Conservation (phyloP, 2,888 invertebrate species). For the Pyrochroa serraticornis region DNA sequence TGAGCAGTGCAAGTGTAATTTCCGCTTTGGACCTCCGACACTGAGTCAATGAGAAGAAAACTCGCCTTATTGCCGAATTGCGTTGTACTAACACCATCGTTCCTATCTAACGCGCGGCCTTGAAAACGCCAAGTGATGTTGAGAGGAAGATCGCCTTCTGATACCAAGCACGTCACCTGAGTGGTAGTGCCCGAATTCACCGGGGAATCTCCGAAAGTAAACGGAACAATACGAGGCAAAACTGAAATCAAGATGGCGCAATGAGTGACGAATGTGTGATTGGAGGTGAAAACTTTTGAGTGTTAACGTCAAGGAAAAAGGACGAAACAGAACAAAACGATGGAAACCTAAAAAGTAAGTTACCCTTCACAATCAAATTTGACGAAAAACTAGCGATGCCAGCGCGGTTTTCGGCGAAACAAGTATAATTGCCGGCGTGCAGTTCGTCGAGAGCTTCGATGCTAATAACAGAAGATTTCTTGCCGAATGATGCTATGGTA, state of each 20-base stretch:
- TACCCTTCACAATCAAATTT: constrained; percentile 57
- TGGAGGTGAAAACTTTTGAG: constrained; percentile 55
- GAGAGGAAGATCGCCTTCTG: constrained; percentile 65
- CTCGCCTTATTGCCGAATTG: constrained; percentile 60
- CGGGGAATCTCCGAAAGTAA: constrained; percentile 77
- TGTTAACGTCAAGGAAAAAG: constrained; percentile 77
- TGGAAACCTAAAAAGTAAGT: constrained; percentile 11
- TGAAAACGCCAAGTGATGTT: constrained; percentile 64
- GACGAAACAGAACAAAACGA: constrained; percentile 58
- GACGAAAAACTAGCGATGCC: constrained; percentile 60
- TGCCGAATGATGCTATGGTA: constrained; percentile 66
- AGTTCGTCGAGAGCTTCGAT: constrained; percentile 61
- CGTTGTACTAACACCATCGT: constrained; percentile 50
- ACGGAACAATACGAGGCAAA: constrained; percentile 80
- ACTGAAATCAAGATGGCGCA: constrained; percentile 65
- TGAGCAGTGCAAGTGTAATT: constrained; percentile 57
- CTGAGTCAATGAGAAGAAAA: constrained; percentile 55
- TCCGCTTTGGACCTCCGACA: constrained; percentile 53
- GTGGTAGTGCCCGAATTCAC: constrained; percentile 80
- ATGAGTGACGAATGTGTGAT: constrained; percentile 2
- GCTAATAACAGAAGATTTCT: constrained; percentile 65
- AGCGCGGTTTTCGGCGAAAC: constrained; percentile 61
- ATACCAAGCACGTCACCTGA: constrained; percentile 72
- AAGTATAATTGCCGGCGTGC: constrained; percentile 64
- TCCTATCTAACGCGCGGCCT: constrained; percentile 54